These are phyloP conservation scores for Mythimna lalbum DNA, from an alignment of 2,888 invertebrate genomes.

Conservation along the genomic window DNA sequence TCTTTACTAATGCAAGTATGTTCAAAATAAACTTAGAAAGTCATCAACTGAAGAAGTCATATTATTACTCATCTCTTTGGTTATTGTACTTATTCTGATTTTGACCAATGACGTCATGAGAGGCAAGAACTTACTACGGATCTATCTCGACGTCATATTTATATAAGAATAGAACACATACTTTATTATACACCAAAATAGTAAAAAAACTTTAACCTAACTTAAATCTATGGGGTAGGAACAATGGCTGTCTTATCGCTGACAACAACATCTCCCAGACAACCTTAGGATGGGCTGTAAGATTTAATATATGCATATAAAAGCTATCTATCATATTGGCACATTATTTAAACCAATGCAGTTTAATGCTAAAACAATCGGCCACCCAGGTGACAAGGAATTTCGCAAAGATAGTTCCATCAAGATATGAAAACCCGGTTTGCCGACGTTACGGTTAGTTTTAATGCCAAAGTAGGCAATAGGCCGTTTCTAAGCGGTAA, in stretches of 20 bases:
- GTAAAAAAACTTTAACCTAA: no score
- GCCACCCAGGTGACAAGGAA: slow-evolving; percentile 35
- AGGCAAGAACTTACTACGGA: neutral
- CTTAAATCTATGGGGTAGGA: no score
- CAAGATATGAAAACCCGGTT: slow-evolving; percentile 20
- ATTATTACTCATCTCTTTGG: no score
- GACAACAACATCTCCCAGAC: no score
- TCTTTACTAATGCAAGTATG: neutral
- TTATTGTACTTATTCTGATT: neutral
- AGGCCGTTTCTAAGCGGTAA: neutral
- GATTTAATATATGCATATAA: neutral
- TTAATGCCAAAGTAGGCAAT: slow-evolving; percentile 20
- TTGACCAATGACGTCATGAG: neutral
- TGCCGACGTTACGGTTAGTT: slow-evolving; percentile 25
- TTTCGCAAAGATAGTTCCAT: slow-evolving; percentile 25
- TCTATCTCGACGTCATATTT: neutral
- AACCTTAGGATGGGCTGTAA: neutral
- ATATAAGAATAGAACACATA: neutral
- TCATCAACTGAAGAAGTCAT: no score
- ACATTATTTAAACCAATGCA: neutral
- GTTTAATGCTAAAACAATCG: slow-evolving; percentile 5
- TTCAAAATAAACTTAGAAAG: neutral
- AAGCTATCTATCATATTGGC: neutral
- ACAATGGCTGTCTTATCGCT: no score
- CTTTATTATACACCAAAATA: no score